Conservation (phyloP, 1,140 invertebrate genomes). For the Drosophila ambigua region DNA sequence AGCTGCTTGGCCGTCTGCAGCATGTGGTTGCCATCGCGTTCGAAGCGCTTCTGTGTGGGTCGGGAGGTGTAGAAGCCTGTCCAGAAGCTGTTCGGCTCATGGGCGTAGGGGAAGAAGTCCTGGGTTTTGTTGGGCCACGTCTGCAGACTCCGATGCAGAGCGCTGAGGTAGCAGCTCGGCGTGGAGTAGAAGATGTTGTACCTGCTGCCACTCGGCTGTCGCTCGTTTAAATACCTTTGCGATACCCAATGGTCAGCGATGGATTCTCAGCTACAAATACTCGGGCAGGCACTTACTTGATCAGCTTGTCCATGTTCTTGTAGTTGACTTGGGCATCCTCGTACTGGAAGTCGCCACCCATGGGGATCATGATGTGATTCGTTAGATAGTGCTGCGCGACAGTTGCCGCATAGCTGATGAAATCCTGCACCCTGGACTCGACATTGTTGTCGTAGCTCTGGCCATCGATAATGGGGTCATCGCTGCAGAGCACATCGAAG, state of each 20-base stretch:
- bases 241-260: background rate
- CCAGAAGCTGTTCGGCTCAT: slow-evolving; percentile 93
- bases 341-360: slow-evolving; percentile 97
- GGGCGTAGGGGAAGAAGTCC: slow-evolving; percentile 97
- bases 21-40: slow-evolving; percentile 91
- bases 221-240: slow-evolving; percentile 83
- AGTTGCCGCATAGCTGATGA: slow-evolving; percentile 86
- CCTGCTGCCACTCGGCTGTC: slow-evolving; percentile 85
- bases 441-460: slow-evolving; percentile 90
- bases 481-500: slow-evolving; percentile 93
- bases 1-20: slow-evolving; percentile 89
- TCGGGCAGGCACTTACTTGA: slow-evolving; percentile 86
- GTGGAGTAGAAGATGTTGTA: slow-evolving; percentile 86
- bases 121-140: slow-evolving; percentile 89
- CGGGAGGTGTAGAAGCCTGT: slow-evolving; percentile 97
- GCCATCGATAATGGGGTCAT: slow-evolving; percentile 92
- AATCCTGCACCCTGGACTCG: slow-evolving; percentile 86
- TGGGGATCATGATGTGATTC: slow-evolving; percentile 93
- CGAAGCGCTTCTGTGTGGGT: slow-evolving; percentile 92
- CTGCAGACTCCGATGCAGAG: slow-evolving; percentile 88
- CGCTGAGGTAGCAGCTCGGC: slow-evolving; percentile 95
- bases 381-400: slow-evolving; percentile 85
- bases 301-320: slow-evolving; percentile 95
- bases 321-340: slow-evolving; percentile 93
- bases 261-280: background rate